Evolutionary conservation across 2,113 vertebrate genomes (phyloP).

Genomic region (Mormyrus lacerda): DNA sequence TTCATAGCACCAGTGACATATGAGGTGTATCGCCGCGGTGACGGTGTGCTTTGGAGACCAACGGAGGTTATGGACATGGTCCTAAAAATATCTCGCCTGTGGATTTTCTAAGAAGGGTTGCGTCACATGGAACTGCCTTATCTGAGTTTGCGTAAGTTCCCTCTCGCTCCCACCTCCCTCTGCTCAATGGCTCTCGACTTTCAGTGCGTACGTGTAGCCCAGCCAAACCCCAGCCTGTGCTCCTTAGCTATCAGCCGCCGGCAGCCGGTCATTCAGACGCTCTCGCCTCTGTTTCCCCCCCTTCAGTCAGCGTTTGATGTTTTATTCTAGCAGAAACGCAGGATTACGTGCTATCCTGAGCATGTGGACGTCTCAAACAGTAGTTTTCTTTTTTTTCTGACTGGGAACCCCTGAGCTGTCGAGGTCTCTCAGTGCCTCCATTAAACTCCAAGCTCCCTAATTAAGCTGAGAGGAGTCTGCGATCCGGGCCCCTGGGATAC

Average conservation of each 20-base stretch:
- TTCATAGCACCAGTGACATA: background rate
- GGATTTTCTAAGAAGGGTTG: slow-evolving; percentile 44
- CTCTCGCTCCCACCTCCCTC: slow-evolving; percentile 31
- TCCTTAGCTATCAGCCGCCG: background rate
- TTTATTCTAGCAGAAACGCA: background rate
- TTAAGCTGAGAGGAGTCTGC: background rate
- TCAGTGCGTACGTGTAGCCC: background rate
- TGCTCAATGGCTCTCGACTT: background rate
- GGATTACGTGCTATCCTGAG: background rate
- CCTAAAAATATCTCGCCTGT: slow-evolving; percentile 52
- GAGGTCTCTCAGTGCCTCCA: background rate
- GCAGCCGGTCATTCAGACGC: background rate
- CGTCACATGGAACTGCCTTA: slow-evolving; percentile 51
- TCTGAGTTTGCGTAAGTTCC: slow-evolving; percentile 51
- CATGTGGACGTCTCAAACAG: background rate
- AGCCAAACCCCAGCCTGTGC: background rate
- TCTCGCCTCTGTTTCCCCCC: background rate
- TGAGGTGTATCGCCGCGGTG: background rate
- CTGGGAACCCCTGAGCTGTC: background rate
- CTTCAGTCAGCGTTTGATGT: background rate
- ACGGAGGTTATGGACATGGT: slow-evolving; percentile 48
- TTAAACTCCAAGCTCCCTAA: background rate
- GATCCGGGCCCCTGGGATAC: background rate
- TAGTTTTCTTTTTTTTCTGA: background rate
- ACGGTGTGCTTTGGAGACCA: slow-evolving; percentile 32